Base-by-base conservation (phyloP, 2,888 invertebrate genomes). In the Trichopoda pennipes region DNA sequence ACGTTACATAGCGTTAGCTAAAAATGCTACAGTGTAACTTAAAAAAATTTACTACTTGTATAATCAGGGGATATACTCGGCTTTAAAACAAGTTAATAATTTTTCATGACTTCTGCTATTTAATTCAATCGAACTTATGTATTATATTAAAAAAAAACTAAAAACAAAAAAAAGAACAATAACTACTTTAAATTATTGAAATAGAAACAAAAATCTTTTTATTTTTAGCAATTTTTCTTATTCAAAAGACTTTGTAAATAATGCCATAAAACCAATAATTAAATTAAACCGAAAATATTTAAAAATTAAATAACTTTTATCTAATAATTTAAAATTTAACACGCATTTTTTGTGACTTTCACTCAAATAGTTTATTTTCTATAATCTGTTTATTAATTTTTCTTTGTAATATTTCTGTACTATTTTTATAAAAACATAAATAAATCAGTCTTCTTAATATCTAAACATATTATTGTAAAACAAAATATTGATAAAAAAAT, bases 111-210 rank as follows among this genome's bases (percentile, higher is more conserved):
- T 44, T 9, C 42, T 44, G 42, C 42, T 44, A 1, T 44, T 1
- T n/a, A 4, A 44, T 16, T 7, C 42, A 16, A 4, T 44, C 16
- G 1, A 44, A 44, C 42, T 44, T 44, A 7, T 56, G 79, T 80
- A 80, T 80, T 82, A 75, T 73, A 28, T 68, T 79, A 79, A 74
- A 82, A 79, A 74, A 82, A 79, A 79, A 82, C 75, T 79, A 78
- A 60, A 79, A 73, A 73, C 47, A 28, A 70, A 76, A 70, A 76
- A 84, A 82, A 84, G 86, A 86, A 86, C 86, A 86, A 86, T 86
- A 86, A 86, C 83, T 86, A 86, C 82, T 85, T 80, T 85, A 86
- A 86, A 85, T 80, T 83, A 53, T 23, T 10, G 16, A 16, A 14
- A 38, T 4, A 49, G 9, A 17, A 19, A 19, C 0, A 49, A 19